These are phyloP conservation scores for Microplitis manilae DNA, from an alignment of 2,888 invertebrate species.

Conservation along the genomic window DNA sequence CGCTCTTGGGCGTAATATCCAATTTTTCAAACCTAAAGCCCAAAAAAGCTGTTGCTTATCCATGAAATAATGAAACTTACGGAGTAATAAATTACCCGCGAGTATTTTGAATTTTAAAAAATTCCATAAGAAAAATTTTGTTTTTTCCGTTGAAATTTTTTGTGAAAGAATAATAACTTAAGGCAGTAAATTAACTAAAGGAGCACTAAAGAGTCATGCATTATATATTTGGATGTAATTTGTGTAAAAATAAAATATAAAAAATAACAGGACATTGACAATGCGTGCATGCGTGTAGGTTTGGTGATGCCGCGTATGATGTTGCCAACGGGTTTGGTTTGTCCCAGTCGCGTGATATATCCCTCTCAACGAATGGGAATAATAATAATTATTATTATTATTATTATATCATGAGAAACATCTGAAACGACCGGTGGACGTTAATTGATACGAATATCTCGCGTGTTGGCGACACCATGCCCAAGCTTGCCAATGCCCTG, in stretches of 20 bases:
- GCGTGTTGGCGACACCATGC: conserved; percentile 72
- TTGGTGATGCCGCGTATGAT: conserved; percentile 71
- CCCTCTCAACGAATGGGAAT: conserved; percentile 25
- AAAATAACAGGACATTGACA: conserved; percentile 70
- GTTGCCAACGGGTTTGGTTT: conserved; percentile 65
- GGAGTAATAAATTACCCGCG: no score
- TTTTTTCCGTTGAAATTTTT: conserved; percentile 4
- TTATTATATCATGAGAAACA: conserved; percentile 41
- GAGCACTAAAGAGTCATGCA: conserved; percentile 64
- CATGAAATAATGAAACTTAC: background rate
- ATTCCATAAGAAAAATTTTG: background rate
- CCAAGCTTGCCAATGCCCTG: conserved; percentile 90
- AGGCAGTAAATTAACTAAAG: conserved; percentile 16
- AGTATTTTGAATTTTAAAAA: no score
- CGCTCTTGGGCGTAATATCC: conserved; percentile 99
- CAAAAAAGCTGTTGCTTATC: background rate
- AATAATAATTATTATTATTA: conserved; percentile 30
- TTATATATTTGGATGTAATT: conserved; percentile 52
- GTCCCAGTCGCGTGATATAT: conserved; percentile 50
- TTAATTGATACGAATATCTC: conserved; percentile 55
- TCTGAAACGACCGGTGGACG: conserved; percentile 46
- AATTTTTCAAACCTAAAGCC: conserved; percentile 96
- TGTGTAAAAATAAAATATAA: conserved; percentile 30
- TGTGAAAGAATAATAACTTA: conserved; percentile 1
- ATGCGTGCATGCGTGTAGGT: conserved; percentile 70